Conservation (phyloP, 2,888 invertebrate genomes). For the Caradrina kadenii region DNA sequence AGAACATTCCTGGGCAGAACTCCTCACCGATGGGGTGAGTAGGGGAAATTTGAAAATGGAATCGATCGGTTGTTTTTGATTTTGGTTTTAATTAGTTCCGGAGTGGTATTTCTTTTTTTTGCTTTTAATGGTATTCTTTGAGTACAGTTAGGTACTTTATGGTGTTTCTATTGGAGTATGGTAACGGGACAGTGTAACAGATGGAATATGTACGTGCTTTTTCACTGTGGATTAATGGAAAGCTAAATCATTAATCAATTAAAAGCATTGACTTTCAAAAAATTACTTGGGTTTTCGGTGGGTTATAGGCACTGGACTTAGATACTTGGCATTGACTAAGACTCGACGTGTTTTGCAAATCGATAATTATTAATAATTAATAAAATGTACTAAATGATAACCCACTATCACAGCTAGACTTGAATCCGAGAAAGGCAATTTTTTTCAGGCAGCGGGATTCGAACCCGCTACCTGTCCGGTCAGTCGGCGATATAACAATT, state of each 20-base stretch:
- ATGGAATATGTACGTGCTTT: not conserved
- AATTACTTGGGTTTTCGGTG: too few species aligned
- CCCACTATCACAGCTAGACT: too few species aligned
- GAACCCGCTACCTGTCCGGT: constrained; percentile 2
- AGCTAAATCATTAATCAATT: not conserved
- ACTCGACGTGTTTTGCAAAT: not conserved
- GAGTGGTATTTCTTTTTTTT: not conserved
- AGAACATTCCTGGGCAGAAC: constrained; percentile 92
- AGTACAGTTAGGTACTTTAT: not conserved
- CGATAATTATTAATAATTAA: too few species aligned
- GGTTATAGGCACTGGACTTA: too few species aligned
- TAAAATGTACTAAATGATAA: too few species aligned
- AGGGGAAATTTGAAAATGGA: too few species aligned
- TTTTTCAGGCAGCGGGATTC: not conserved
- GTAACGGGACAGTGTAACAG: not conserved
- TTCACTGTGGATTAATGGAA: not conserved
- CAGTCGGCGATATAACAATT: too few species aligned
- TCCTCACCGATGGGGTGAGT: constrained; percentile 92
- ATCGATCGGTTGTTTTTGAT: too few species aligned
- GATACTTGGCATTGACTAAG: too few species aligned
- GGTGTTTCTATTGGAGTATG: not conserved
- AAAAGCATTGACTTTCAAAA: too few species aligned
- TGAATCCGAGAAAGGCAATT: not conserved
- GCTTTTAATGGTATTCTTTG: not conserved
- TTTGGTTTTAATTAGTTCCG: too few species aligned